Conservation (phyloP, 2,797 vertebrate species). For the Rhinogobio ventralis region DNA sequence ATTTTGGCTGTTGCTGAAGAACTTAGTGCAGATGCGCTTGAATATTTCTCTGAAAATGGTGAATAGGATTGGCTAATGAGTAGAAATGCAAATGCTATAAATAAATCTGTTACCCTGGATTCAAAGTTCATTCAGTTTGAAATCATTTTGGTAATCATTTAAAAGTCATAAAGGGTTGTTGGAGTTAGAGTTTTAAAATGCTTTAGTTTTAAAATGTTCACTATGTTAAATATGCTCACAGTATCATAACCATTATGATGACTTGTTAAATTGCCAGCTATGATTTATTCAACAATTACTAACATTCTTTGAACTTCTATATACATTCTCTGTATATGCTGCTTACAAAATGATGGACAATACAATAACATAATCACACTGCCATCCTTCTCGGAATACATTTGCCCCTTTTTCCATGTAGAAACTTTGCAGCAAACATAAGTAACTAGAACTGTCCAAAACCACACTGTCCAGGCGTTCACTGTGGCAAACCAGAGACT, state of each 20-base stretch:
- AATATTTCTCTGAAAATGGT: constrained; percentile 36
- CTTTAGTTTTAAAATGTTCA: constrained; percentile 19
- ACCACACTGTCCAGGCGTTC: constrained; percentile 41
- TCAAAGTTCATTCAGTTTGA: constrained; percentile 7
- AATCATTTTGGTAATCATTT: constrained; percentile 18
- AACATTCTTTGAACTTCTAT: not conserved
- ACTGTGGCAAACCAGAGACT: constrained; percentile 39
- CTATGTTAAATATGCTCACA: constrained; percentile 12
- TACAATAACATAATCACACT: constrained; percentile 24
- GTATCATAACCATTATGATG: constrained; percentile 14
- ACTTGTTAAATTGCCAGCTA: not conserved
- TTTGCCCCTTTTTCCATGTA: not conserved
- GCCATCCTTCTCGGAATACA: constrained; percentile 15
- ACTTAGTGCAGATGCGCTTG: constrained; percentile 48
- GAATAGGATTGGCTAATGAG: constrained; percentile 16
- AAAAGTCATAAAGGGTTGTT: constrained; percentile 13
- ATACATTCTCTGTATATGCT: constrained; percentile 2
- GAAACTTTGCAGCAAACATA: constrained; percentile 26
- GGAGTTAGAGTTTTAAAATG: constrained; percentile 13
- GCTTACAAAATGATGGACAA: constrained; percentile 6
- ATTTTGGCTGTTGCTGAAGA: constrained; percentile 45
- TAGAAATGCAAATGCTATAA: constrained; percentile 32
- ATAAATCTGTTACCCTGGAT: constrained; percentile 26
- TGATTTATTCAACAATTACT: constrained; percentile 12
- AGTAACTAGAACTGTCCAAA: constrained; percentile 31